Evolutionary conservation across 2,113 vertebrate species (phyloP).

Genomic region (Chlamydotis undulata): DNA sequence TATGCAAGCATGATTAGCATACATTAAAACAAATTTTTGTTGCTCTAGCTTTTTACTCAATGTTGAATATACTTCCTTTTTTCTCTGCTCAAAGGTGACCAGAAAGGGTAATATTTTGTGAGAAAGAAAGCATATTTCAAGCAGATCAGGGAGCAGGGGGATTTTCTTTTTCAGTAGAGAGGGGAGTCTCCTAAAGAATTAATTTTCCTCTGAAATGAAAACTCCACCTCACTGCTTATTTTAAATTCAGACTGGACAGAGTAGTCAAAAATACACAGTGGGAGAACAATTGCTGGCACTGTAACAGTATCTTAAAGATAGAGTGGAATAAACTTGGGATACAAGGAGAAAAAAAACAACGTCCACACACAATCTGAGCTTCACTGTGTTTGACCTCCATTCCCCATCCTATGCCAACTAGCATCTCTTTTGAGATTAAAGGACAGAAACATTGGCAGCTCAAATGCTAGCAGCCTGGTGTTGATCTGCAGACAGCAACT

Average conservation of each 20-base stretch:
- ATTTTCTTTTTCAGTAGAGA: background rate
- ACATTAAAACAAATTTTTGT: background rate
- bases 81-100: background rate
- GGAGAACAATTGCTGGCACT: background rate
- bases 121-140: background rate
- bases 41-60: background rate
- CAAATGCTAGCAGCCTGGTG: background rate
- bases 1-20: background rate
- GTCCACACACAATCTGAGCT: background rate
- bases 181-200: background rate
- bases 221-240: background rate
- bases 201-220: background rate
- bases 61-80: background rate
- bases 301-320: background rate
- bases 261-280: background rate
- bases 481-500: background rate
- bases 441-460: background rate
- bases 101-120: background rate
- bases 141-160: background rate
- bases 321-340: background rate
- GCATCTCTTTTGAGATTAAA: background rate
- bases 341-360: background rate
- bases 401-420: background rate
- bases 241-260: background rate
- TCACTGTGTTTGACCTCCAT: background rate